Percentiles rank a stretch among this genome's conserved stretches.
These are phyloP conservation scores for Hystrix cristata DNA, from an alignment of 2,113 vertebrate species.

Conservation along the genomic window DNA sequence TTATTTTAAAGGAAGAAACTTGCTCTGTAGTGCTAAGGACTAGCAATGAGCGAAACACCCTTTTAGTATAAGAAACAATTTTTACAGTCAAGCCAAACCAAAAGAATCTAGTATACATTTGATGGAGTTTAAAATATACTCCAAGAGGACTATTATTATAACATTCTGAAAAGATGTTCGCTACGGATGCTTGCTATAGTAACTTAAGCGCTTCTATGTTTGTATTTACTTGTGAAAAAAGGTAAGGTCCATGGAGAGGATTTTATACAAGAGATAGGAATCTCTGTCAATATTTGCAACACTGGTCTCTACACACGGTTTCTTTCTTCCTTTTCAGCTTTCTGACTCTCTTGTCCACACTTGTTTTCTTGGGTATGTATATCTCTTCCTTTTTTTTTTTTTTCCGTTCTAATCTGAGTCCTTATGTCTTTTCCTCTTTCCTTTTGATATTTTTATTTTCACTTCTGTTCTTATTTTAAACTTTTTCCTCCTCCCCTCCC, in stretches of 20 bases:
- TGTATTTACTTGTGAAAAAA: background rate
- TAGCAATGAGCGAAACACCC: background rate
- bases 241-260: background rate
- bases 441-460: background rate
- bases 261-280: background rate
- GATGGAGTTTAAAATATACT: background rate
- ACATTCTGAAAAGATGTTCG: background rate
- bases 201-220: background rate
- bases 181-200: background rate
- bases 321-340: background rate
- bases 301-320: background rate
- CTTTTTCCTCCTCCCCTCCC: background rate
- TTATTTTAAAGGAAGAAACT: background rate
- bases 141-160: background rate
- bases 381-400: background rate
- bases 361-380: background rate
- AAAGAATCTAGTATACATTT: slow-evolving; percentile 34
- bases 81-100: background rate
- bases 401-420: background rate
- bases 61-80: background rate
- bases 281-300: background rate
- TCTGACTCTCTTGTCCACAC: background rate
- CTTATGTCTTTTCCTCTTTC: background rate
- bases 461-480: background rate
- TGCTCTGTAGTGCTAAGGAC: background rate